phyloP scores from a whole-genome alignment of 64 coral and sea anemone species.

The Montipora sp. region DNA sequence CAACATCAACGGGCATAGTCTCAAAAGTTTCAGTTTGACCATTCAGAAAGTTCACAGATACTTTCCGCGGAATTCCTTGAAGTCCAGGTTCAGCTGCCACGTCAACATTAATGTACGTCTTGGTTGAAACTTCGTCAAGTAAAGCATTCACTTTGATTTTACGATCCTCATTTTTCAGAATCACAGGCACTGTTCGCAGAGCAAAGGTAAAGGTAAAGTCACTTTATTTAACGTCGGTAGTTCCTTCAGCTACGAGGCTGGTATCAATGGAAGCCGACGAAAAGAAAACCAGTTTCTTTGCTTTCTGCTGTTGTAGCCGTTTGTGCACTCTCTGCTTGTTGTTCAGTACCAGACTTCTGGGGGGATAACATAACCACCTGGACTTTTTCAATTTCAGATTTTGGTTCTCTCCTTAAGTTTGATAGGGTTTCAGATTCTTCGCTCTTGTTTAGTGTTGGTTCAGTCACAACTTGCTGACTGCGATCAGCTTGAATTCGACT shows the following conservation, averaged over 20 bases:
- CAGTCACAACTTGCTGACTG: too few species aligned
- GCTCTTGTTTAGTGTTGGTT: too few species aligned
- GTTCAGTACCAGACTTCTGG: too few species aligned
- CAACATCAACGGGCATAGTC: slow-evolving; percentile 35
- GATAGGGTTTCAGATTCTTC: background rate
- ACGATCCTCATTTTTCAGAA: slow-evolving; percentile 33
- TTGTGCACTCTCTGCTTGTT: background rate
- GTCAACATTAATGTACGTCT: slow-evolving; percentile 55
- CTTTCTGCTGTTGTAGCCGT: background rate
- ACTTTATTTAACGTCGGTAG: too few species aligned
- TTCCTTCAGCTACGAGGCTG: too few species aligned
- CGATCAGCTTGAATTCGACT: too few species aligned
- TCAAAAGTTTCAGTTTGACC: slow-evolving; percentile 55
- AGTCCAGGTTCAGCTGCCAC: slow-evolving; percentile 32
- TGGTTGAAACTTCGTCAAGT: background rate
- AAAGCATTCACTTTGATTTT: too few species aligned
- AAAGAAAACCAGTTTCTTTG: too few species aligned
- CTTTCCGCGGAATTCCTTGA: slow-evolving; percentile 9
- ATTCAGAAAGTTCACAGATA: slow-evolving; percentile 51
- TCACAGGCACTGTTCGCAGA: slow-evolving; percentile 39
- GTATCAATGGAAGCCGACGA: too few species aligned
- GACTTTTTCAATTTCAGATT: background rate
- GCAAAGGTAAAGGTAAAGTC: background rate
- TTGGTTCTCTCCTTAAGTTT: background rate
- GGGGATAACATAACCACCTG: too few species aligned